These are phyloP conservation scores for Chiloscyllium plagiosum DNA, from an alignment of 2,113 vertebrate genomes.

Conservation along the genomic window DNA sequence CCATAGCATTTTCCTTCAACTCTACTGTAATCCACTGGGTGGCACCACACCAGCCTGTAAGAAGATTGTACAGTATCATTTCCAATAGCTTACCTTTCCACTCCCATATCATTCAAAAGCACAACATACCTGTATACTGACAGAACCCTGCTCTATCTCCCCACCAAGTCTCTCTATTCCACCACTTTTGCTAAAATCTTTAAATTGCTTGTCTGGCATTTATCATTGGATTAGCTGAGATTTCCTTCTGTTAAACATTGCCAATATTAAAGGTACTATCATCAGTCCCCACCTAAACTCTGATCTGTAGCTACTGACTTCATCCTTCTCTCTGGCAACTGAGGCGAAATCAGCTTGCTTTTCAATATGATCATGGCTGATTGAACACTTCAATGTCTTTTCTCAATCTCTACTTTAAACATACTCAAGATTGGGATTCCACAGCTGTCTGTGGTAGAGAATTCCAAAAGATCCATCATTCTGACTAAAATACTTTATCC, in stretches of 20 bases:
- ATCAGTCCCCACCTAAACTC: too few species aligned
- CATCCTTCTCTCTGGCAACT: too few species aligned
- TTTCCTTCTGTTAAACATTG: background rate
- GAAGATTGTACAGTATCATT: background rate
- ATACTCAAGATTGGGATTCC: too few species aligned
- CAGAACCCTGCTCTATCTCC: background rate
- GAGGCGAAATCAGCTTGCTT: too few species aligned
- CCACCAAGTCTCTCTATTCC: background rate
- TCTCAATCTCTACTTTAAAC: too few species aligned
- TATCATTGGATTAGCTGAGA: background rate
- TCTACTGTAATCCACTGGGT: background rate
- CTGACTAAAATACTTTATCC: too few species aligned
- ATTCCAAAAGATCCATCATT: too few species aligned
- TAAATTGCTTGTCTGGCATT: background rate
- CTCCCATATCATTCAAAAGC: background rate
- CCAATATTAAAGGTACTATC: background rate
- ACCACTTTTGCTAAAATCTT: background rate
- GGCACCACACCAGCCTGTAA: background rate
- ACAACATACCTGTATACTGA: background rate
- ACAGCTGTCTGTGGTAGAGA: too few species aligned
- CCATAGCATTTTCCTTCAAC: background rate
- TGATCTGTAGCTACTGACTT: too few species aligned
- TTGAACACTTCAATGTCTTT: too few species aligned
- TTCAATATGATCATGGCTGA: too few species aligned
- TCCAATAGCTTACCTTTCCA: background rate